phyloP scores from a whole-genome alignment of 2,113 vertebrate genomes.

The Eptesicus fuscus region DNA sequence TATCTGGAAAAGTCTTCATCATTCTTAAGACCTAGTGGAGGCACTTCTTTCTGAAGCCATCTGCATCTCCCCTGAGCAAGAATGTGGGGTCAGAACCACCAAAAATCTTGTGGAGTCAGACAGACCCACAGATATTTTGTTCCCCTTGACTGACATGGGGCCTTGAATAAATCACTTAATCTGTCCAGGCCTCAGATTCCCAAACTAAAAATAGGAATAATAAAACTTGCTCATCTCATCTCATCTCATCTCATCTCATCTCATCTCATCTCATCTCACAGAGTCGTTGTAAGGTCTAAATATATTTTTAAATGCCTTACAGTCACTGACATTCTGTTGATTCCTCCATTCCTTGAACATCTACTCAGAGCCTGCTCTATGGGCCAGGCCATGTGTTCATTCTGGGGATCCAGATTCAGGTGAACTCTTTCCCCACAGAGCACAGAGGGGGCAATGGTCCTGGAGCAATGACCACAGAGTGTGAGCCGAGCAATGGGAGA shows the following conservation, averaged over 20 bases:
- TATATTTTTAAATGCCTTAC: not conserved
- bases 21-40: not conserved
- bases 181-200: not conserved
- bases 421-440: not conserved
- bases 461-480: rapidly evolving
- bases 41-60: not conserved
- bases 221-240: not conserved
- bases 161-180: not conserved
- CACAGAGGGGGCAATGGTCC: not conserved
- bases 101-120: not conserved
- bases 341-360: not conserved
- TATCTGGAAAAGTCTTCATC: not conserved
- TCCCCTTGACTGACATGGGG: not conserved
- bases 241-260: not conserved
- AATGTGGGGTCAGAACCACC: not conserved
- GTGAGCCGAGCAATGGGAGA: rapidly evolving
- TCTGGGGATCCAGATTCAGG: not conserved
- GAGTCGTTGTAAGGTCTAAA: not conserved
- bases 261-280: not conserved
- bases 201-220: not conserved
- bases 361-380: not conserved
- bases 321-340: not conserved
- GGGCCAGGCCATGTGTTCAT: not conserved
- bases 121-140: not conserved
- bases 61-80: not conserved